These are phyloP conservation scores for Eustalomyia histrio DNA, from an alignment of 2,888 invertebrate species.

Conservation along the genomic window DNA sequence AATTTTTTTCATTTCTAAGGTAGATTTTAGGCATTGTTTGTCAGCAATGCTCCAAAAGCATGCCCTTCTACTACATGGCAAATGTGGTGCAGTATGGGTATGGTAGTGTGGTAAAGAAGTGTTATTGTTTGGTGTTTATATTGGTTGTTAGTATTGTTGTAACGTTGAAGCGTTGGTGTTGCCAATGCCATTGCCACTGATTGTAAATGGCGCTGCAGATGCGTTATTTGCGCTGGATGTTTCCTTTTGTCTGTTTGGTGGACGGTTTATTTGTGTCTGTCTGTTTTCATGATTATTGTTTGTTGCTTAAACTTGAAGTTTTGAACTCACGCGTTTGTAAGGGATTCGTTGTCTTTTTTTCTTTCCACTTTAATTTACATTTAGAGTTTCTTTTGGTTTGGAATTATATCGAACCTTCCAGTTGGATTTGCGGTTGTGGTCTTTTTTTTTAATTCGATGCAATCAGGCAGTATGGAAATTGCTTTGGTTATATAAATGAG, in stretches of 20 bases:
- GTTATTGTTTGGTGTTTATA: constrained; percentile 46
- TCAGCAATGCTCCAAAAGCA: constrained; percentile 35
- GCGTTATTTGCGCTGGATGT: constrained; percentile 42
- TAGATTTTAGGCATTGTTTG: constrained; percentile 47
- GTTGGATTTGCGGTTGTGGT: constrained; percentile 51
- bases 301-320: constrained; percentile 33
- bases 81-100: constrained; percentile 36
- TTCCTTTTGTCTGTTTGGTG: constrained; percentile 32
- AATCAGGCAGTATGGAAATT: constrained; percentile 74
- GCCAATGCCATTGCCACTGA: constrained; percentile 55
- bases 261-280: constrained; percentile 28
- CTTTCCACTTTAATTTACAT: constrained; percentile 55
- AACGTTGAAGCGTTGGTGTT: constrained; percentile 47
- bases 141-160: constrained; percentile 40
- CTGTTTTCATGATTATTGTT: constrained; percentile 50
- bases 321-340: constrained; percentile 49
- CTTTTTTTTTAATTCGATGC: constrained; percentile 71
- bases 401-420: constrained; percentile 37
- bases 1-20: neutral
- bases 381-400: constrained; percentile 48
- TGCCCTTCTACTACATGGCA: constrained; percentile 22
- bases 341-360: constrained; percentile 54
- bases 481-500: constrained; percentile 61
- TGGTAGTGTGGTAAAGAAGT: constrained; percentile 46
- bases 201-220: constrained; percentile 52